Base-by-base conservation (phyloP, 2,888 invertebrate genomes). In the Dicycla oo region DNA sequence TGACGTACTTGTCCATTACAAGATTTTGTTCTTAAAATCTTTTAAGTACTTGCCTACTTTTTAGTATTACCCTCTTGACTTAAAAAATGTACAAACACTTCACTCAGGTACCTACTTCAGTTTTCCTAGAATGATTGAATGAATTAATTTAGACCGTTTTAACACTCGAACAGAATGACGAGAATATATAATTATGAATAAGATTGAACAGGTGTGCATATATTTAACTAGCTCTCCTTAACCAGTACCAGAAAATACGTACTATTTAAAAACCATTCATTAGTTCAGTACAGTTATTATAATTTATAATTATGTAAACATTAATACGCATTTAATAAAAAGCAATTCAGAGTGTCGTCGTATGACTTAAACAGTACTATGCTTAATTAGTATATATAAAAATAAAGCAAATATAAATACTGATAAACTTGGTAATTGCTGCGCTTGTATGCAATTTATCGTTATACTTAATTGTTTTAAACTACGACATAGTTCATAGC, bases 1-100 rank as follows among this genome's bases (percentile, higher is more conserved):
- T 73, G 73, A 82, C 81, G 83, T 68, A 81, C 75, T 82, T 72
- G 75, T 70, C 64, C 71, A 73, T 47, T 75, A 85, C 85, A 78
- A 81, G 81, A 75, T 75, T 85, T 81, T 84, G 84, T 83, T 86
- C 84, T 86, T 83, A 84, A 84, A 70, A 78, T 81, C 70, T 80
- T 51, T 58, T 57, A 64, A 78, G 63, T 69, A 75, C 75, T 76
- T 68, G 65, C 76, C 77, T 76, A 79, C 71, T 81, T 76, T 72
- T 76, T 66, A 73, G 75, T 81, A 82, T 82, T 68, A 71, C 61
- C 72, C 81, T 79, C 85, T 86, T 69, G 66, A 76, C 81, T 84
- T 56, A 15, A 82, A 84, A 79, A 71, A 67, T 54, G 76, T 74
- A 79, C 85, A 85, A 86, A 85, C 84, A 85, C 84, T 85, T 78